Base-by-base conservation (phyloP, 2,113 vertebrate species). In the Erythrolamprus reginae region DNA sequence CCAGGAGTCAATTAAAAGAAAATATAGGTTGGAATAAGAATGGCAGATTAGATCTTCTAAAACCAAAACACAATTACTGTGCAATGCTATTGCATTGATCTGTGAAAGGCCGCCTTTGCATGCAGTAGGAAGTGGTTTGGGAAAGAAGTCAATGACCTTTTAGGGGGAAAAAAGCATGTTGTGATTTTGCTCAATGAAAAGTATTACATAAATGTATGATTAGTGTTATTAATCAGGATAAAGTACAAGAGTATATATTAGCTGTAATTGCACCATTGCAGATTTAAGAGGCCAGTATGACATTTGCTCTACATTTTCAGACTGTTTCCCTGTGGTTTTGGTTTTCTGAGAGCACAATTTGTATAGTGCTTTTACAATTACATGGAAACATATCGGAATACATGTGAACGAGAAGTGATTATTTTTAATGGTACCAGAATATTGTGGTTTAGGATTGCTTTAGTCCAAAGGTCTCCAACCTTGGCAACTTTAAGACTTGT, bases 241-340 rank as follows among this genome's bases (percentile, higher is more conserved):
- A 84, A 42, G 56, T 38, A 65, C 77, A 84, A 84, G 55, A 61
- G 12, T 90, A 89, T 28, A 28, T 53, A 88, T 88, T 88, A 87
- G 85, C 77, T 15, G 26, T 61, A 92, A 90, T 84, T 87, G 77
- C 15, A 38, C 50, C 50, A 53, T 77, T 48, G 85, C 38, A 53
- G 53, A 56, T 92, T 91, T 91, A 91, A 91, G 90, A 70, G 85
- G 61, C n/a, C n/a, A 28, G 10, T 61, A 47, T 90, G 70, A 87
- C 88, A 87, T 83, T 92, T 89, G 84, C 24, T 89, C 55, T 83
- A 58, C 33, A 83, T 45, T 91, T 91, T 88, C 90, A 84, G 88
- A 87, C n/a, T 61, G 26, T 83, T 89, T 61, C 65, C 84, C 82
- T 26, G 52, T 61, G 65, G 38, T 92, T 23, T 87, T 86, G 48